phyloP scores from a whole-genome alignment of 64 coral and sea anemone genomes.

The Cladopsammia gracilis region DNA sequence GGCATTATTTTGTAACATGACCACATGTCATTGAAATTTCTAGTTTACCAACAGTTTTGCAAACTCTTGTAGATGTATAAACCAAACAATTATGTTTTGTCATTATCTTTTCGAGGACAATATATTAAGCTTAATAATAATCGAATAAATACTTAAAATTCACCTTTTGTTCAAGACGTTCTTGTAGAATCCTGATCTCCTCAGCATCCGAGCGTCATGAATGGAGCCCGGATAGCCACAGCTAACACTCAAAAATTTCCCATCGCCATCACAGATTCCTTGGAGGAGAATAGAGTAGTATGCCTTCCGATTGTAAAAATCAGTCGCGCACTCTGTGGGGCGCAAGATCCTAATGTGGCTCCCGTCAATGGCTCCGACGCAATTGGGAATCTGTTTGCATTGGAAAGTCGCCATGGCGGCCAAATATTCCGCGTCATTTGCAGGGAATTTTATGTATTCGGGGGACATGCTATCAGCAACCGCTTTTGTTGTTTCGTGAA shows the following conservation, averaged over 20 bases:
- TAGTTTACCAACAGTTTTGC: neutral
- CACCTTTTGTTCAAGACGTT: too few species aligned
- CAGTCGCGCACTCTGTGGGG: neutral
- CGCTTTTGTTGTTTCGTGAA: conserved; percentile 11
- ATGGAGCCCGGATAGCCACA: neutral
- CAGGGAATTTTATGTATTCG: neutral
- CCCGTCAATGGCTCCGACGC: conserved; percentile 13
- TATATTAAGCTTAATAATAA: too few species aligned
- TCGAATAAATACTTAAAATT: too few species aligned
- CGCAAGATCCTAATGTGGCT: conserved; percentile 18
- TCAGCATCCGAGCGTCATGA: too few species aligned
- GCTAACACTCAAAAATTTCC: neutral
- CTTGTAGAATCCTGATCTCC: too few species aligned
- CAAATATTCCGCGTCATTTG: neutral
- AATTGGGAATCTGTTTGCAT: neutral
- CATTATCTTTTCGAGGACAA: too few species aligned
- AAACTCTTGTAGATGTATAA: conserved; percentile 1
- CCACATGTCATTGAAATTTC: neutral
- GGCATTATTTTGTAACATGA: neutral
- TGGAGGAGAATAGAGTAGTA: neutral
- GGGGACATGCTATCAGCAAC: neutral
- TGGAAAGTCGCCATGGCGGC: neutral
- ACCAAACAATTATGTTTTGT: neutral
- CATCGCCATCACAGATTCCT: neutral
- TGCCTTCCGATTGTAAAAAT: conserved; percentile 6